These are phyloP conservation scores for Chelmon rostratus DNA, from an alignment of 2,797 vertebrate species.

Conservation along the genomic window DNA sequence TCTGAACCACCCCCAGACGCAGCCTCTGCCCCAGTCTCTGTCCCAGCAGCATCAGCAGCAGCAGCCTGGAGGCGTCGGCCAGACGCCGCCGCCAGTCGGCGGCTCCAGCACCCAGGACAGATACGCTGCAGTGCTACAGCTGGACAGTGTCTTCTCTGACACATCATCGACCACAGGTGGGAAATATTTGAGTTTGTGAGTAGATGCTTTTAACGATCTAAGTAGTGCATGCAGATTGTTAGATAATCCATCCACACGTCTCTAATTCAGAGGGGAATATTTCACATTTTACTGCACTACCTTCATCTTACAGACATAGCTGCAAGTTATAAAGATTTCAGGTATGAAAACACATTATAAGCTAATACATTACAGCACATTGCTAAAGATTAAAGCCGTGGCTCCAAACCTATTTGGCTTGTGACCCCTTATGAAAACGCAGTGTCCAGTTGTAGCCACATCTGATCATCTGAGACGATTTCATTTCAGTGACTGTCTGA, in stretches of 20 bases:
- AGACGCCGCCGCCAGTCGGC: conserved; percentile 48
- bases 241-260: too few relatives aligned
- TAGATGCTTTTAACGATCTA: not conserved
- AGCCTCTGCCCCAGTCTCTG: conserved; percentile 70
- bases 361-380: not conserved
- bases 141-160: conserved; percentile 84
- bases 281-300: not conserved
- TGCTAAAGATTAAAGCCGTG: not conserved
- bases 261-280: not conserved
- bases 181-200: not conserved
- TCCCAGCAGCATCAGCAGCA: conserved; percentile 61
- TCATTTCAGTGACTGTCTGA: not conserved
- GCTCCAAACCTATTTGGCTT: not conserved
- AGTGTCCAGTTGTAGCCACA: too few relatives aligned
- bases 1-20: conserved; percentile 74
- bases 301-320: not conserved
- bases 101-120: conserved; percentile 73
- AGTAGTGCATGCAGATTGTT: too few relatives aligned
- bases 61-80: conserved; percentile 34
- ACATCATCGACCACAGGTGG: conserved; percentile 75
- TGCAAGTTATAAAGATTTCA: not conserved
- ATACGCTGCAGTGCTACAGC: conserved; percentile 86
- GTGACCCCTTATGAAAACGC: not conserved
- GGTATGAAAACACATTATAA: not conserved
- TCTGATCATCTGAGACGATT: not conserved